A percentile compares a stretch with the other conserved stretches of the same genome.
phyloP scores from a whole-genome alignment of 1,140 invertebrate genomes.

The Diprion similis region DNA sequence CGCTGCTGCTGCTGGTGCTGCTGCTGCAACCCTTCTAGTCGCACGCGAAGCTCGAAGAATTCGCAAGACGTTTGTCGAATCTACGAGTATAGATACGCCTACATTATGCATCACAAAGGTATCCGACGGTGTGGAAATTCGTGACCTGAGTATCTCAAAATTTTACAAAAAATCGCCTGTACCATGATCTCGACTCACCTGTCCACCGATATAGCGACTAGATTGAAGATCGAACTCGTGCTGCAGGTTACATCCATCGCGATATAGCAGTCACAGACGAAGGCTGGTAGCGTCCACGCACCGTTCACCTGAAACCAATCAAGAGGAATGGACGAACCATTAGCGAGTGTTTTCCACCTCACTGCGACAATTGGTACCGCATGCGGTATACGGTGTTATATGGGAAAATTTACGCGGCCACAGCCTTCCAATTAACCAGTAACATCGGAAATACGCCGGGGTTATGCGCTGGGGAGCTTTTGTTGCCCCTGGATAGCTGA shows the following conservation, averaged over 20 bases:
- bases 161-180: too few species aligned
- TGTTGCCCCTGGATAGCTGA: too few species aligned
- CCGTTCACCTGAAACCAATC: conserved; percentile 79
- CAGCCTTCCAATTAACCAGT: too few species aligned
- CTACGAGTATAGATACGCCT: too few species aligned
- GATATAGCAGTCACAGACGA: conserved; percentile 98
- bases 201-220: conserved; percentile 98
- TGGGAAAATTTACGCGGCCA: neutral
- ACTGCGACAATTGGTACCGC: neutral
- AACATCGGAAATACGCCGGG: too few species aligned
- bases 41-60: neutral
- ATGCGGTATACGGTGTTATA: too few species aligned
- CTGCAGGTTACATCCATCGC: conserved; percentile 98
- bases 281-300: conserved; percentile 85
- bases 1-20: too few species aligned
- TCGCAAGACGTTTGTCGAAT: too few species aligned
- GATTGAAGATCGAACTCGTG: conserved; percentile 98
- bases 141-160: too few species aligned
- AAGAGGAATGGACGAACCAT: conserved; percentile 29
- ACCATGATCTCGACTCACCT: conserved; percentile 71
- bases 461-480: too few species aligned
- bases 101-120: too few species aligned
- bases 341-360: neutral
- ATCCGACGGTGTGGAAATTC: too few species aligned
- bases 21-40: conserved; percentile 11